Percentiles rank a stretch among this genome's conserved stretches.
These are phyloP conservation scores for Mesorhabditis sp. DNA, from an alignment of 2,888 invertebrate genomes.

Conservation along the genomic window DNA sequence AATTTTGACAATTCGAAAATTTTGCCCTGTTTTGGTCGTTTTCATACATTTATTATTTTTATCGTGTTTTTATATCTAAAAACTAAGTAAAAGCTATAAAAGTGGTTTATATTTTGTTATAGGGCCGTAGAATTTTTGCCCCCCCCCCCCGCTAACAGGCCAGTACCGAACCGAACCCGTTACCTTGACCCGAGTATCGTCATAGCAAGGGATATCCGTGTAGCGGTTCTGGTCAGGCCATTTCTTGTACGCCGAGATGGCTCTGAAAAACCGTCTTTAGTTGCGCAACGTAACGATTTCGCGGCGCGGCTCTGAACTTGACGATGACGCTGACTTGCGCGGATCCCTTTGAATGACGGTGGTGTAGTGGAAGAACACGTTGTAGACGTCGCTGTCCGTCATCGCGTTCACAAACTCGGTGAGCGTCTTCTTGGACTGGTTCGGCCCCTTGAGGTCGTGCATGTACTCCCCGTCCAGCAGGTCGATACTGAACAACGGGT, in stretches of 20 bases:
- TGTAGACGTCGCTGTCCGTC: background rate
- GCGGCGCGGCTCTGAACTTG: background rate
- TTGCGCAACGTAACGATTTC: too few relatives aligned
- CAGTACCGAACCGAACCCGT: too few relatives aligned
- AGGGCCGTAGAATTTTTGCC: too few relatives aligned
- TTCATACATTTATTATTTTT: too few relatives aligned
- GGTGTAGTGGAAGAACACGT: background rate
- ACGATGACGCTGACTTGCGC: background rate
- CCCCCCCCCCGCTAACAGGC: too few relatives aligned
- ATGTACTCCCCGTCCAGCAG: background rate
- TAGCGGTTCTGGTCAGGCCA: background rate
- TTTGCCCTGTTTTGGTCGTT: too few relatives aligned
- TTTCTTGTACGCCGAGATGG: background rate
- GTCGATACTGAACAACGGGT: background rate
- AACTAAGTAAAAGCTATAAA: too few relatives aligned
- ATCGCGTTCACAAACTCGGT: background rate
- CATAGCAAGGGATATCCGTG: conserved; percentile 1
- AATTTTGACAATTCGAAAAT: too few relatives aligned
- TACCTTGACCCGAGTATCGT: background rate
- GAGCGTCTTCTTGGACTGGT: background rate
- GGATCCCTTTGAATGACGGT: conserved; percentile 1
- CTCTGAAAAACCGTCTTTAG: background rate
- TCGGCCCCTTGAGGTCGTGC: background rate
- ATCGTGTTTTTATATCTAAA: too few relatives aligned
- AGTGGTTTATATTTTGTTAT: too few relatives aligned